A percentile compares a stretch with the other conserved stretches of the same genome.
These are phyloP conservation scores for Drosophila cyrtoloma DNA, from an alignment of 2,888 invertebrate species.

Conservation along the genomic window DNA sequence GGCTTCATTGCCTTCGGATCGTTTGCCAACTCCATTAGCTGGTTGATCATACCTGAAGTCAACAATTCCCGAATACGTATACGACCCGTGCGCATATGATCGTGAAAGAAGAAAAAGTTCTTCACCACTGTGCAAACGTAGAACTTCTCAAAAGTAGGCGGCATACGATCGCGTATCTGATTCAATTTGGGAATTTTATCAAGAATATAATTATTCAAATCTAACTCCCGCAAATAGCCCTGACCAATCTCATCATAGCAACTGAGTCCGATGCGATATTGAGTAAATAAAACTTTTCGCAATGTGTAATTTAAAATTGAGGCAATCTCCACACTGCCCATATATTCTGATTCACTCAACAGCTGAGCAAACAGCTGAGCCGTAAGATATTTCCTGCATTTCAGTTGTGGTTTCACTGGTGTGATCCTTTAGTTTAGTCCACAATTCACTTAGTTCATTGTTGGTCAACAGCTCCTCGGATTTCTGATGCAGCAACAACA, in stretches of 20 bases:
- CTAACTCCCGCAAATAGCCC: slow-evolving; percentile 94
- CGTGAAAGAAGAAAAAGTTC: slow-evolving; percentile 98
- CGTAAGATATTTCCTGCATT: slow-evolving; percentile 92
- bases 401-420: slow-evolving; percentile 90
- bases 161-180: slow-evolving; percentile 94
- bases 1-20: slow-evolving; percentile 92
- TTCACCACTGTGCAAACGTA: slow-evolving; percentile 98
- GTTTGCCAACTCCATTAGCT: slow-evolving; percentile 94
- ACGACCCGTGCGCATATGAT: slow-evolving; percentile 94
- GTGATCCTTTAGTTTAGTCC: slow-evolving; percentile 92
- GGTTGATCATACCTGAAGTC: slow-evolving; percentile 92
- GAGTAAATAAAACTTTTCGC: slow-evolving; percentile 97
- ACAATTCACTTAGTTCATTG: slow-evolving; percentile 93
- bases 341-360: slow-evolving; percentile 92
- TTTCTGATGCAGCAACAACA: slow-evolving; percentile 93
- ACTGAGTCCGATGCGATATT: slow-evolving; percentile 96
- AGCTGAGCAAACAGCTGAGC: slow-evolving; percentile 95
- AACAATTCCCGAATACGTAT: slow-evolving; percentile 96
- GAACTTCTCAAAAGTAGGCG: slow-evolving; percentile 97
- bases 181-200: slow-evolving; percentile 96
- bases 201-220: slow-evolving; percentile 97
- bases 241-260: slow-evolving; percentile 97
- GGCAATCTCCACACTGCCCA: slow-evolving; percentile 93
- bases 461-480: slow-evolving; percentile 94
- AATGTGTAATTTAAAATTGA: slow-evolving; percentile 97